Conservation (phyloP, 2,113 vertebrate genomes). For the Maccullochella peelii region DNA sequence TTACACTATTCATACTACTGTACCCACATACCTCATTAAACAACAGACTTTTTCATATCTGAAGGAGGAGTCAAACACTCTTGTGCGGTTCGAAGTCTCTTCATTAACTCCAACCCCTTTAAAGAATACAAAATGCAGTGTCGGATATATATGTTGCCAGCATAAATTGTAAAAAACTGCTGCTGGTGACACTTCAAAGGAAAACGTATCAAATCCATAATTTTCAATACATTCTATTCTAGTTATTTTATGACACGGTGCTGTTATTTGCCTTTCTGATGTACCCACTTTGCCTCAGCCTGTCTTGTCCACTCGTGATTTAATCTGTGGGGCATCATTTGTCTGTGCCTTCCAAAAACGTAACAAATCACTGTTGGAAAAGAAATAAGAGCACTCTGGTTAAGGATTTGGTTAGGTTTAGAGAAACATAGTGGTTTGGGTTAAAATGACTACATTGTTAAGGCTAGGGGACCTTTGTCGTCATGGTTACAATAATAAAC, state of each 20-base stretch:
- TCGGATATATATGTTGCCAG: slow-evolving; percentile 12
- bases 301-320: not conserved
- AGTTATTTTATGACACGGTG: slow-evolving; percentile 1
- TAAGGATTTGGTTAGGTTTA: not conserved
- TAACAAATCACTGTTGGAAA: not conserved
- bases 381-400: not conserved
- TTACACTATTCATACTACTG: slow-evolving; percentile 35
- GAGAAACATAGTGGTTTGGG: not conserved
- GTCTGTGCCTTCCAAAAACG: not conserved
- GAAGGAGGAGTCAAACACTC: slow-evolving; percentile 30
- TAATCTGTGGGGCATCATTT: not conserved
- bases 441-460: not conserved
- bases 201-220: not conserved
- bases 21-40: slow-evolving; percentile 49
- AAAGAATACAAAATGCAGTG: slow-evolving; percentile 18
- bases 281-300: not conserved
- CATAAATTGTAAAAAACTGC: slow-evolving; percentile 1
- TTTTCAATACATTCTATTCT: not conserved
- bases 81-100: slow-evolving; percentile 28
- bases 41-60: slow-evolving; percentile 52
- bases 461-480: not conserved
- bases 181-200: slow-evolving; percentile 6
- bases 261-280: not conserved
- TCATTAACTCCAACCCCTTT: slow-evolving; percentile 57
- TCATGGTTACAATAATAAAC: slow-evolving; percentile 3